Evolutionary conservation across 2,113 vertebrate genomes (phyloP).

Genomic region (Osmerus mordax): DNA sequence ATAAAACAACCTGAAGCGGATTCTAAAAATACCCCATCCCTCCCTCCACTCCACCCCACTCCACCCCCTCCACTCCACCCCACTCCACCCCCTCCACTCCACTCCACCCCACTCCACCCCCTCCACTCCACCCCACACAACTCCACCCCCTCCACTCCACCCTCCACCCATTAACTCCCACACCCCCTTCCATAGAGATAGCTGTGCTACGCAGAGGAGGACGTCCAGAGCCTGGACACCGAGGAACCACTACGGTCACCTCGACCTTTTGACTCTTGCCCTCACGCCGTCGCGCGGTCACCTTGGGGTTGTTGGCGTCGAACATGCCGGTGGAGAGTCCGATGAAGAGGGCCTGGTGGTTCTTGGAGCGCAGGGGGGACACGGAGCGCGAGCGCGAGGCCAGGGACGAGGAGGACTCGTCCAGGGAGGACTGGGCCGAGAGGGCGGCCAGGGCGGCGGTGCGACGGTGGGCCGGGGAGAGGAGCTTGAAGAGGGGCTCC

Average conservation of each 20-base stretch:
- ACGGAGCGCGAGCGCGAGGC: constrained; percentile 81
- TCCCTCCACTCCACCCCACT: constrained; percentile 7
- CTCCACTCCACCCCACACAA: no score
- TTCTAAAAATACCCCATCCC: constrained; percentile 13
- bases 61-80: no score
- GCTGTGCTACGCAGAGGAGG: not conserved
- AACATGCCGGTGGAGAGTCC: constrained; percentile 94
- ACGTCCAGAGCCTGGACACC: not conserved
- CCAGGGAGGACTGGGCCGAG: constrained; percentile 83
- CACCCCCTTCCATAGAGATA: constrained; percentile 7
- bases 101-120: no score
- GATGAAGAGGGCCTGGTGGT: constrained; percentile 81
- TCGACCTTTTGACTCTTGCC: no score
- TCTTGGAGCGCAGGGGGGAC: constrained; percentile 82
- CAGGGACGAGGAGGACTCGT: constrained; percentile 77
- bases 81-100: no score
- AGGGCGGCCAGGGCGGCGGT: constrained; percentile 71
- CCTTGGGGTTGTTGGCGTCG: constrained; percentile 95
- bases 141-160: no score
- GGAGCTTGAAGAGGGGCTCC: constrained; percentile 81
- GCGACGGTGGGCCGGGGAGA: constrained; percentile 69
- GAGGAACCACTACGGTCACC: not conserved
- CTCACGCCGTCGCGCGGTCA: constrained; percentile 46
- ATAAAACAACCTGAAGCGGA: constrained; percentile 42
- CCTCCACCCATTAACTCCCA: no score